Base-by-base conservation (phyloP, 1,140 invertebrate species). In the Lasioglossum baleicum region DNA sequence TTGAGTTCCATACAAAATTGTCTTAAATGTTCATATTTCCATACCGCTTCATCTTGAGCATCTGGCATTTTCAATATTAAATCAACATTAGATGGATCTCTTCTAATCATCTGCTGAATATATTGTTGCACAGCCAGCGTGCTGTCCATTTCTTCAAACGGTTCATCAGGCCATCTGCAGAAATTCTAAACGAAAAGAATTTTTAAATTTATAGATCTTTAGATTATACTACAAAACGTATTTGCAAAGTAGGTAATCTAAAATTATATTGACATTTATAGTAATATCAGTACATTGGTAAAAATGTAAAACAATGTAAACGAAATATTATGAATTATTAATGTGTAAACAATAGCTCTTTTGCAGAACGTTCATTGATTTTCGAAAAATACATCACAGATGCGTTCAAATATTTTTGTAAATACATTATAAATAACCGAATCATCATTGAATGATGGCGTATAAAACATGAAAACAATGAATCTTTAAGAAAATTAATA, bases 1-100 rank as follows among this genome's bases (percentile, higher is more conserved):
- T 99, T 99, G 35, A 99, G 93, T 93, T 99, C 99, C 98, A 99
- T 99, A 92, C 99, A 99, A 93, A 99, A 99, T 93, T 99, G 98
- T 87, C 98, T 95, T 53, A 99, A 94, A 94, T 99, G 99, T 94
- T 99, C 99, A 93, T 99, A 99, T 94, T 99, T 99, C 99, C 99
- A 99, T 13, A 99, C 98, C 53, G 99, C 99, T 93, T 99, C 98
- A 92, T 99, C 99, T 92, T 99, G 98, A 13, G 97, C 96, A 86
- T 99, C 98, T 22, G 99, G 99, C 93, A 99, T 98, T 85, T 96
- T 98, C 17, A 99, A 93, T 89, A 99, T 99, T 53, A 97, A 95
- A 87, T 99, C 98, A 72, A 99, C 96, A 94, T 99, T 98, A 31
- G 96, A 95, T 42, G 98, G 97, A 94, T 99, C 97, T 83, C 96